Base-by-base conservation (phyloP, 2,113 vertebrate genomes). In the Paedocypris sp. region DNA sequence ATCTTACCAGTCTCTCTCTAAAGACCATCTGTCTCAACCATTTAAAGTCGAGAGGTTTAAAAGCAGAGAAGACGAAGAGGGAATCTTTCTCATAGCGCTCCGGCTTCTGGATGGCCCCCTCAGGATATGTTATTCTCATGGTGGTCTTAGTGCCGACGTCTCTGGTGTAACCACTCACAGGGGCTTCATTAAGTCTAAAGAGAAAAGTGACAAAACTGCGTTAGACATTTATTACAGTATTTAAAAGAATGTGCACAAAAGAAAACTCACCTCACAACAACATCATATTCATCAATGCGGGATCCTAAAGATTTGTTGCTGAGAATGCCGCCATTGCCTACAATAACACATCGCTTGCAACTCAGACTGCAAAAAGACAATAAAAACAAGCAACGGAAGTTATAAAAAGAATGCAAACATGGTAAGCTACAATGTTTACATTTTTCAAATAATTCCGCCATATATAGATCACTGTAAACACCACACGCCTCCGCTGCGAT, bases 81-180 rank as follows among this genome's bases (percentile, higher is more conserved):
- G 95, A 99, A 65, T 95, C 86, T 6, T 87, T 90, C 64, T 99
- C 95, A 1, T 99, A 99, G 12, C 84, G 86, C 64, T 95, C 90
- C 0, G 87, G 82, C 45, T 89, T 91, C 80, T 97, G 92, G 79
- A 98, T 90, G 35, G 94, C 93, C 28, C 94, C 95, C 82, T 98
- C 95, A 0, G 95, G 95, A 73, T 99, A 99, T 1, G 95, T 98
- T 69, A 98, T 98, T 73, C 94, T 88, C 54, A 99, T 60, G 7
- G 95, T 98, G 49, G 95, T 99, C 82, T 96, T 98, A 80, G 87
- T 86, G 70, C 95, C 95, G 31, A 99, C 95, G 5, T 99, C 93
- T 69, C 84, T 93, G 66, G 82, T 78, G 60, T 89, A 94, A 56
- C 92, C 92, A 41, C 73, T 89, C 60, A 99, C 88, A 0, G 92